Conservation (phyloP, 1,140 invertebrate genomes). For the Zaprionus taronus region DNA sequence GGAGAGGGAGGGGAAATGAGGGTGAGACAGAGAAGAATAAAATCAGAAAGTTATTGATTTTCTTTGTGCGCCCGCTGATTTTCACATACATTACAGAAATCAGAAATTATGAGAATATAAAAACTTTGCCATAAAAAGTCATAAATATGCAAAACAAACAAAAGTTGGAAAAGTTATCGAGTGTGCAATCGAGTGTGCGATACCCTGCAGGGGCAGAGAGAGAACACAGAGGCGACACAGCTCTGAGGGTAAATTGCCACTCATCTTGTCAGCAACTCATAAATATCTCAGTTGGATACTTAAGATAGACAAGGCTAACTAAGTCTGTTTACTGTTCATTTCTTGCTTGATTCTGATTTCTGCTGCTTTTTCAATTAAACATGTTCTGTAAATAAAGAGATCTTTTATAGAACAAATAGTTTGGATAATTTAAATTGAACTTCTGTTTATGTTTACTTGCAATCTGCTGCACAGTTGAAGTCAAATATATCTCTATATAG, state of each 20-base stretch:
- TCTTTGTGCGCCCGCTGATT: not conserved
- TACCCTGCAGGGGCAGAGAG: not conserved
- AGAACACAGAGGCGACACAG: not conserved
- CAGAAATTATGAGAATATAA: not conserved
- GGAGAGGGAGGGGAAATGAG: not conserved
- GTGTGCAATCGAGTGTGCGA: not conserved
- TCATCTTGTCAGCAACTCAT: not conserved
- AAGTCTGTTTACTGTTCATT: too few relatives aligned
- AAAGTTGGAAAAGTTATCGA: slow-evolving; percentile 2
- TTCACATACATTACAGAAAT: slow-evolving; percentile 4
- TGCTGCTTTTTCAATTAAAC: not conserved
- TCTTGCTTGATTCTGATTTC: too few relatives aligned
- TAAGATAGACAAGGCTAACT: too few relatives aligned
- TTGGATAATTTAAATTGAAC: not conserved
- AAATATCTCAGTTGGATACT: not conserved
- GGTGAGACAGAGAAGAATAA: not conserved
- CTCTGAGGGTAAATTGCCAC: too few relatives aligned
- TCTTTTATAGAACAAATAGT: not conserved
- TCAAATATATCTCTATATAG: too few relatives aligned
- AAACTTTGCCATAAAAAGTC: not conserved
- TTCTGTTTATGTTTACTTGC: not conserved
- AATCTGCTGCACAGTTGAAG: too few relatives aligned
- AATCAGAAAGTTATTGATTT: slow-evolving; percentile 7
- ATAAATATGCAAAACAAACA: slow-evolving; percentile 11
- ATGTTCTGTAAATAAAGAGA: too few relatives aligned